Conservation (phyloP, 2,888 invertebrate genomes). For the Ectemnius cavifrons region DNA sequence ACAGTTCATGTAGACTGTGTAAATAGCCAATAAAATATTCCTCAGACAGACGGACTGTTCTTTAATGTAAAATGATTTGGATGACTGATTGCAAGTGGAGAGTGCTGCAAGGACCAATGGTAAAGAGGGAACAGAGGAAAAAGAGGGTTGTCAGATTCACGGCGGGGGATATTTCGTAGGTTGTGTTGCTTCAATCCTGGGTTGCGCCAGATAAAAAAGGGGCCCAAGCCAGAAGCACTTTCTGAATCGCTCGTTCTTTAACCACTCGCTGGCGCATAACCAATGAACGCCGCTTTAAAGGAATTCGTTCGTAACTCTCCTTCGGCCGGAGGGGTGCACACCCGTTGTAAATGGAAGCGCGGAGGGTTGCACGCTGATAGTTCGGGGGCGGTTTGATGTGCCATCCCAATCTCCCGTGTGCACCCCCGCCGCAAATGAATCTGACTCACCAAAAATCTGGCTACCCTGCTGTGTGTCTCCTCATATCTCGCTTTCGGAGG, state of each 20-base stretch:
- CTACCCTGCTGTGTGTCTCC: too few relatives aligned
- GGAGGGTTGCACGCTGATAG: conserved; percentile 7
- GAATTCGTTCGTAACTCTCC: conserved; percentile 39
- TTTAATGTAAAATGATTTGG: too few relatives aligned
- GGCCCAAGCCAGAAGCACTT: conserved; percentile 17
- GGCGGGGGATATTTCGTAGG: conserved; percentile 35
- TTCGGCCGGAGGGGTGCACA: too few relatives aligned
- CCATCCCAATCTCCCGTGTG: too few relatives aligned
- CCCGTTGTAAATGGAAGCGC: not conserved
- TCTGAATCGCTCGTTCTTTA: conserved; percentile 50
- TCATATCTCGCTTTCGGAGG: too few relatives aligned
- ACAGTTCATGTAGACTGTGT: too few relatives aligned
- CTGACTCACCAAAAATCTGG: too few relatives aligned
- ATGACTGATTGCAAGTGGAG: too few relatives aligned
- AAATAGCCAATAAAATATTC: too few relatives aligned
- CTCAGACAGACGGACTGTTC: too few relatives aligned
- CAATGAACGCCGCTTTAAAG: conserved; percentile 50
- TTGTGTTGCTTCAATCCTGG: conserved; percentile 22
- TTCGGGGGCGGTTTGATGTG: not conserved
- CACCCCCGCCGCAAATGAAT: too few relatives aligned
- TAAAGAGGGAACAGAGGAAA: conserved; percentile 16
- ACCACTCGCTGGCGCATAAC: conserved; percentile 50
- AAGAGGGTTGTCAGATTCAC: conserved; percentile 33
- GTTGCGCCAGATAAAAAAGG: conserved; percentile 21
- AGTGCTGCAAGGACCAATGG: too few relatives aligned